These are phyloP conservation scores for Ariolimax columbianus DNA, from an alignment of 2,888 invertebrate species.

Conservation along the genomic window DNA sequence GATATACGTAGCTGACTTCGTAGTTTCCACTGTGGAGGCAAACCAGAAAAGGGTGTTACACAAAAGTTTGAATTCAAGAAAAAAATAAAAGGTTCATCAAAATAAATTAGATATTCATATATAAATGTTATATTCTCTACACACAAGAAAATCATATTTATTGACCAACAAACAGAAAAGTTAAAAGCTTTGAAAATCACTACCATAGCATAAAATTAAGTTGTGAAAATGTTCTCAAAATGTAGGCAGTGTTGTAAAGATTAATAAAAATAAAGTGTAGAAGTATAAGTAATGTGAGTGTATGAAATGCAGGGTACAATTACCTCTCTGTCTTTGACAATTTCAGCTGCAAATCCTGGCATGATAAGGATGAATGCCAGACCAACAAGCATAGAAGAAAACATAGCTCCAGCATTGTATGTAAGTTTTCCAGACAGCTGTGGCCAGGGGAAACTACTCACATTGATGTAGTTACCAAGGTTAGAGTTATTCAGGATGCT, in stretches of 20 bases:
- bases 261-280: too few relatives aligned
- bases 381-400: slow-evolving; percentile 88
- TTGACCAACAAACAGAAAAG: too few relatives aligned
- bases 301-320: slow-evolving; percentile 57
- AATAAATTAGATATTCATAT: too few relatives aligned
- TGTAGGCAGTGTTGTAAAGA: too few relatives aligned
- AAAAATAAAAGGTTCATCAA: not conserved
- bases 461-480: slow-evolving; percentile 42
- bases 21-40: slow-evolving; percentile 85
- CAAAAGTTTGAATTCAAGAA: not conserved
- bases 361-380: slow-evolving; percentile 89
- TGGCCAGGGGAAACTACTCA: slow-evolving; percentile 66
- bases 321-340: slow-evolving; percentile 91
- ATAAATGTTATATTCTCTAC: too few relatives aligned
- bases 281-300: too few relatives aligned
- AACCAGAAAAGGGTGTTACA: not conserved
- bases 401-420: slow-evolving; percentile 86
- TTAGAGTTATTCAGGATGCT: slow-evolving; percentile 56
- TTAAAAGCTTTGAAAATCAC: too few relatives aligned
- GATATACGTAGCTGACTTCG: slow-evolving; percentile 90
- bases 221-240: too few relatives aligned
- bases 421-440: slow-evolving; percentile 14
- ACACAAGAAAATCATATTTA: too few relatives aligned
- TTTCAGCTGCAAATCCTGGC: slow-evolving; percentile 87
- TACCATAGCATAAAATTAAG: too few relatives aligned